Evolutionary conservation across 2,888 invertebrate genomes (phyloP), one percentile per base, ranked within the genome.

Genomic region (Seladonia tumulorum): DNA sequence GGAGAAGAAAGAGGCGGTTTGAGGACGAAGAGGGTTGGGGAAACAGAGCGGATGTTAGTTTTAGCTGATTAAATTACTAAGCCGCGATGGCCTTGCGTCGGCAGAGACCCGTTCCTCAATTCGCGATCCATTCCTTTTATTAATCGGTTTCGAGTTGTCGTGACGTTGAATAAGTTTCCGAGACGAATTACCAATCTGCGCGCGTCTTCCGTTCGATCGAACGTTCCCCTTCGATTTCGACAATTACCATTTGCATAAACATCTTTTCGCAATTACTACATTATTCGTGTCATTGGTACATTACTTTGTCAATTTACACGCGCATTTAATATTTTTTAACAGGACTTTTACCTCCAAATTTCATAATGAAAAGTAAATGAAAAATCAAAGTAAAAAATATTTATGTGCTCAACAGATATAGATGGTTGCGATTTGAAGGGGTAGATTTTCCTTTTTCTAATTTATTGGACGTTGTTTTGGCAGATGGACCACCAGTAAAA

Each of bases 41-140:
- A 91, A 91, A 90, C 89, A 90, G 90, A 91, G 92, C 88, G 88
- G 94, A 94, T 94, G 95, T 94, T 94, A 94, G 95, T 94, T 94
- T 95, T 94, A 94, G 94, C 94, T 94, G 95, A 95, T 95, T 95
- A 95, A 95, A 94, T 94, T 95, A 94, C 95, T 94, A 94, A 94
- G 94, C 94, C 94, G 92, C 91, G 90, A 91, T 91, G 93, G 93
- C 91, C 93, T 93, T 94, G 94, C 93, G 90, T 88, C 86, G 92
- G 92, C 94, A 93, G 91, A 93, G 92, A 91, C 92, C 92, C 93
- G 91, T 90, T 91, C 91, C 91, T 92, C 93, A 91, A 94, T 94
- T 93, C 92, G 91, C 92, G 92, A 93, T 93, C 92, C 92, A 92
- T 93, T 92, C 93, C 92, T 92, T 94, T 92, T 93, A 94, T 94